Conservation (phyloP, 2,797 vertebrate species). For the Syngnathus rostellatus region DNA sequence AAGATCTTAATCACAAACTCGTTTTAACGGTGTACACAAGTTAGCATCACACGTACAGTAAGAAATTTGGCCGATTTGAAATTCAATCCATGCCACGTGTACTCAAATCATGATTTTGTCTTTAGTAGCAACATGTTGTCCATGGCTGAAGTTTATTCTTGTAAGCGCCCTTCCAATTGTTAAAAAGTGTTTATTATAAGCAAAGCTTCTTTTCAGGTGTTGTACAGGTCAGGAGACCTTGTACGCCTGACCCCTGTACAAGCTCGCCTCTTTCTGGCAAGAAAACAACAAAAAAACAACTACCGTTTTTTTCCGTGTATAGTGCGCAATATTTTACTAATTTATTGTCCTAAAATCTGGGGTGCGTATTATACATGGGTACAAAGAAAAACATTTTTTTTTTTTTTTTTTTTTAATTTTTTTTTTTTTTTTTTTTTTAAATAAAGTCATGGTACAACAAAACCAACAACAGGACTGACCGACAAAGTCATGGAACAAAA, state of each 20-base stretch:
- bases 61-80: neutral
- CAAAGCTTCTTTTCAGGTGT: neutral
- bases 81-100: neutral
- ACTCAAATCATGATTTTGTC: neutral
- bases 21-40: neutral
- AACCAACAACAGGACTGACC: too few relatives aligned
- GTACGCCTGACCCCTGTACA: neutral
- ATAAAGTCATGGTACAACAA: too few relatives aligned
- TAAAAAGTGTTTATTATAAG: neutral
- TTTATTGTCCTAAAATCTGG: too few relatives aligned
- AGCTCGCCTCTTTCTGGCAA: neutral
- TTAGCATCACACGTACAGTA: neutral
- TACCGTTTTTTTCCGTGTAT: too few relatives aligned
- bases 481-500: too few relatives aligned
- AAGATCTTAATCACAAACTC: neutral
- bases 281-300: neutral
- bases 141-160: neutral
- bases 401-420: too few relatives aligned
- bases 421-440: too few relatives aligned
- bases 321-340: too few relatives aligned
- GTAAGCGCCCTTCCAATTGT: neutral
- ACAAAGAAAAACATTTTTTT: too few relatives aligned
- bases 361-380: too few relatives aligned
- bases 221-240: neutral
- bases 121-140: neutral